phyloP scores from a whole-genome alignment of 2,113 vertebrate species.

The Cromileptes altivelis region DNA sequence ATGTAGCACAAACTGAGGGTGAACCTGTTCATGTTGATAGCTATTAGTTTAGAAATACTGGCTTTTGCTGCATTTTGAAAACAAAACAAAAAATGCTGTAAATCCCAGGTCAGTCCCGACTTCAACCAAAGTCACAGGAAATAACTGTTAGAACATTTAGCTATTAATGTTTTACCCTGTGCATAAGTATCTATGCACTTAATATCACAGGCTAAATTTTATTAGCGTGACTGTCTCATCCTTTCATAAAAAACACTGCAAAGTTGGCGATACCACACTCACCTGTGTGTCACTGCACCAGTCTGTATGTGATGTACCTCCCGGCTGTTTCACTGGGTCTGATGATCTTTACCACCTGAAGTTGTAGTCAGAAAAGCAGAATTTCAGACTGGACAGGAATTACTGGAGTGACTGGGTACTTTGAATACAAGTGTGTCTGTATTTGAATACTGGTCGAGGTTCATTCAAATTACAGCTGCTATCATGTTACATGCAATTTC shows the following conservation, averaged over 20 bases:
- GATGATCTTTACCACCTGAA: constrained; percentile 98
- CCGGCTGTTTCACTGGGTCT: constrained; percentile 96
- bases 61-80: too few relatives aligned
- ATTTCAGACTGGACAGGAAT: neutral
- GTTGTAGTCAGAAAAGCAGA: neutral
- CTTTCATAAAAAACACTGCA: neutral
- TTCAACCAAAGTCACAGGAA: neutral
- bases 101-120: neutral
- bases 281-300: constrained; percentile 89
- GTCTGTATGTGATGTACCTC: constrained; percentile 96
- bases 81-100: neutral
- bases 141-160: too few relatives aligned
- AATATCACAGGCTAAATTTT: neutral
- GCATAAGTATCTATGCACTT: neutral
- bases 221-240: neutral
- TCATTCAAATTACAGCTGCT: neutral
- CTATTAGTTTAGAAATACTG: too few relatives aligned
- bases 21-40: too few relatives aligned
- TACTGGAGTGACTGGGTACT: neutral
- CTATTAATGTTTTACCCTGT: neutral
- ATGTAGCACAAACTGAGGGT: too few relatives aligned
- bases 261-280: neutral
- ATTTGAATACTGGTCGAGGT: neutral
- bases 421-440: neutral
- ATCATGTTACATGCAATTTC: neutral